phyloP scores from a whole-genome alignment of 1,140 invertebrate species.

The Chionoecetes opilio region DNA sequence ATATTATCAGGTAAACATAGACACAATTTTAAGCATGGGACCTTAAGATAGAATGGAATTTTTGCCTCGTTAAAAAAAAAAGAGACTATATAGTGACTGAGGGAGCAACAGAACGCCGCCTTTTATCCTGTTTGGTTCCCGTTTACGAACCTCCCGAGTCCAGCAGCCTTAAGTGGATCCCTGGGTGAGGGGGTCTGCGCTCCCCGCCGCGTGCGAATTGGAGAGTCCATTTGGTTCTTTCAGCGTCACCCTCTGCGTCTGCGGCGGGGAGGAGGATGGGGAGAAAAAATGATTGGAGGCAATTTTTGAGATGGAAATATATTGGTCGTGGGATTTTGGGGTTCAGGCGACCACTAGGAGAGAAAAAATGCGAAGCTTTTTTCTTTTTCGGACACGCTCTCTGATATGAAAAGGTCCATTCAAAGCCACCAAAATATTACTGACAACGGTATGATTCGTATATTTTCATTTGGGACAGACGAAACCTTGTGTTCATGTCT shows the following conservation, averaged over 20 bases:
- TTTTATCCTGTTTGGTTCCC: not conserved
- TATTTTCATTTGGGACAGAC: conserved; percentile 58
- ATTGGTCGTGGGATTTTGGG: conserved; percentile 62
- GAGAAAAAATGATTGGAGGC: conserved; percentile 55
- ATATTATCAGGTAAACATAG: too few relatives aligned
- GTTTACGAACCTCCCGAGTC: not conserved
- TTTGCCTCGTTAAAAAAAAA: too few relatives aligned
- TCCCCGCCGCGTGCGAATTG: conserved; percentile 7
- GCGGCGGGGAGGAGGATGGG: conserved; percentile 1
- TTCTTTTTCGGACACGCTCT: conserved; percentile 70
- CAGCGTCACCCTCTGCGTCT: conserved; percentile 23
- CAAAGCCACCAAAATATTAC: conserved; percentile 75
- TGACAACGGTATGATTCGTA: conserved; percentile 62
- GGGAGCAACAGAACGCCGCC: not conserved
- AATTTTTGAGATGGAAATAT: conserved; percentile 66
- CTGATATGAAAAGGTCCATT: conserved; percentile 77
- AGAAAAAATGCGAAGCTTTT: conserved; percentile 22
- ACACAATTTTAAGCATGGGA: too few relatives aligned
- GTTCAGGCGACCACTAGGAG: not conserved
- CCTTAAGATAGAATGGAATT: not conserved
- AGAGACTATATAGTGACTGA: not conserved
- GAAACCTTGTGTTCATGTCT: not conserved
- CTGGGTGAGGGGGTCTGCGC: not conserved
- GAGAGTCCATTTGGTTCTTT: conserved; percentile 29
- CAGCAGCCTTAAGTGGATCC: conserved; percentile 6